Conservation (phyloP, 2,113 vertebrate species). For the Helogale parvula region DNA sequence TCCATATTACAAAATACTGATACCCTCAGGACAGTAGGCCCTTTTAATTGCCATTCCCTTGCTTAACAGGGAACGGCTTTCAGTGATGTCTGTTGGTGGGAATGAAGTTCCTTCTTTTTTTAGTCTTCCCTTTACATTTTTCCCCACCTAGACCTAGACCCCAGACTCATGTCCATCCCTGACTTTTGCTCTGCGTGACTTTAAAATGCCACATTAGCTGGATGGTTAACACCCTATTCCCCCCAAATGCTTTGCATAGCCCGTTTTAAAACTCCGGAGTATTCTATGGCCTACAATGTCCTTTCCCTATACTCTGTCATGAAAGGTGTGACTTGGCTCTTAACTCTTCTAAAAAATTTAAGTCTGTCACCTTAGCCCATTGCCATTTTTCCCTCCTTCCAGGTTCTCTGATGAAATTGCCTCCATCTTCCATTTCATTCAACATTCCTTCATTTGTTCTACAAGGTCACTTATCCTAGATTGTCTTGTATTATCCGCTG, state of each 20-base stretch:
- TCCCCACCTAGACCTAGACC: background rate
- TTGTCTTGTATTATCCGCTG: background rate
- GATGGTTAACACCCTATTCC: background rate
- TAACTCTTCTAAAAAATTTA: background rate
- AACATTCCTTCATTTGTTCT: background rate
- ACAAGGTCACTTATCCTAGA: background rate
- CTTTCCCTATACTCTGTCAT: background rate
- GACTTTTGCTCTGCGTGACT: background rate
- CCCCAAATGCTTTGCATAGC: background rate
- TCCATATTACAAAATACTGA: background rate
- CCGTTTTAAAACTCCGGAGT: conserved; percentile 13
- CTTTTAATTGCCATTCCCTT: background rate
- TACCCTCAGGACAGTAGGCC: background rate
- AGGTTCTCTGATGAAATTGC: background rate
- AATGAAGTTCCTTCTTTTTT: background rate
- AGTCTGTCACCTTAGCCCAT: background rate
- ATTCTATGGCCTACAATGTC: background rate
- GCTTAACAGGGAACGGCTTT: background rate
- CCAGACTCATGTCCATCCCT: background rate
- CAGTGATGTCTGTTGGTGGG: background rate
- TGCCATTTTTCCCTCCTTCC: background rate
- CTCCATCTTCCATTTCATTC: background rate
- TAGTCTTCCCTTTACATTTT: background rate
- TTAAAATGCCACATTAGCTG: background rate
- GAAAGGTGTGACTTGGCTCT: background rate